phyloP scores from a whole-genome alignment of 2,113 vertebrate species.

The Castor canadensis region DNA sequence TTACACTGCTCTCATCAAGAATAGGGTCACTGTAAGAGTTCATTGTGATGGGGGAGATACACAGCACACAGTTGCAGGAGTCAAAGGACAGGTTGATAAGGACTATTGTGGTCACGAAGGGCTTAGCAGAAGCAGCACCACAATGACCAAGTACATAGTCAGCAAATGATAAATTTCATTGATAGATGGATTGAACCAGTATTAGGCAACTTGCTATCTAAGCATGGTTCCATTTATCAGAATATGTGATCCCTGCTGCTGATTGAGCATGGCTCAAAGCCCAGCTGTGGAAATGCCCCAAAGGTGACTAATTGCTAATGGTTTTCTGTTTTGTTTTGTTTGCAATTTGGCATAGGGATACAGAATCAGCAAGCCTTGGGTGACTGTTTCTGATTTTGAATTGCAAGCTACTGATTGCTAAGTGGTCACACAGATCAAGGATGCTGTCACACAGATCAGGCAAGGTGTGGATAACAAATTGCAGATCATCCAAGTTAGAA shows the following conservation, averaged over 20 bases:
- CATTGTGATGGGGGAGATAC: neutral
- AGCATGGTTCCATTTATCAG: neutral
- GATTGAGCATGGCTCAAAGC: neutral
- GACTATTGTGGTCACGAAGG: neutral
- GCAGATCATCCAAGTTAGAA: neutral
- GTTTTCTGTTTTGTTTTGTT: neutral
- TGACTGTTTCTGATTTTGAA: conserved; percentile 49
- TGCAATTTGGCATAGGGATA: neutral
- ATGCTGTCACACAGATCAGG: neutral
- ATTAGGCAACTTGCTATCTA: neutral
- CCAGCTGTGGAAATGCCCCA: neutral
- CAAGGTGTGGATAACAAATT: neutral
- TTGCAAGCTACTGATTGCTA: neutral
- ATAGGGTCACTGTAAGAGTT: neutral
- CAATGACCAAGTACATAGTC: neutral
- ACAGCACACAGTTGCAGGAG: neutral
- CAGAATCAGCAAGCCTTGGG: neutral
- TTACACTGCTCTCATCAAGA: neutral
- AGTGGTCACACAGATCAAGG: neutral
- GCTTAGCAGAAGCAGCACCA: neutral
- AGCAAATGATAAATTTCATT: neutral
- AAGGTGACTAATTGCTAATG: conserved; percentile 1
- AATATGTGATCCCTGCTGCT: neutral
- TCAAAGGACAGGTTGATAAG: neutral
- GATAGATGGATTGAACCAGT: neutral